Evolutionary conservation across 2,797 vertebrate genomes (phyloP), one percentile per base, ranked within the genome.

Genomic region (Poecilia picta): DNA sequence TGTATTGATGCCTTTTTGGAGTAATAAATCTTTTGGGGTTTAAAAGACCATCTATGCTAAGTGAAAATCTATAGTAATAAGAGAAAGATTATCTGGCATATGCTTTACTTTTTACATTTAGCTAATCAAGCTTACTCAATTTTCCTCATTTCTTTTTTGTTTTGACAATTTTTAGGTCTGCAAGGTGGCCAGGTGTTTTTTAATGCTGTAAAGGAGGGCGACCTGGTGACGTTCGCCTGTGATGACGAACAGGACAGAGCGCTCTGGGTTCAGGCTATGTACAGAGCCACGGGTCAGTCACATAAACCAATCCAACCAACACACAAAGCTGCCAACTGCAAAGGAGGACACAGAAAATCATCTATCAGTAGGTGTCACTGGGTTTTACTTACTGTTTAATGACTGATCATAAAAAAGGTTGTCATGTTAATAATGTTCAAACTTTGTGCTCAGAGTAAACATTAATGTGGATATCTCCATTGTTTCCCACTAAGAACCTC

Each of bases 181-280:
- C 97, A 98, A 77, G 98, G 97, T 43, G 98, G 98, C 7, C 94
- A 89, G 12, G 94, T 96, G 85, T 99, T 99, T 90, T 99, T 99
- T 83, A 99, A 97, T 36, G 97, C 98, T 0, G 97, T 99, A 64
- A 97, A 96, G 90, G 98, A 99, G 93, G 98, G 98, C 0, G 98
- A 99, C 89, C 95, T 97, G 0, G 97, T 99, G 36, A 94, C 98
- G 89, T 98, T 98, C 72, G 97, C 98, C 79, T 97, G 97, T 70
- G 97, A 98, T 0, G 98, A 99, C 62, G 97, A 99, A 51, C 97
- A 98, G 83, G 98, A 99, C 83, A 95, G 97, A 70, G 85, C 96
- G 77, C 92, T 99, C 55, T 99, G 98, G 98, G 96, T 99, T 74
- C 98, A 99, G 95, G 98, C 98, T 76, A 96, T 99, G 96, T 99